Conservation (phyloP, 1,140 invertebrate species). For the Oryctes rhinoceros region DNA sequence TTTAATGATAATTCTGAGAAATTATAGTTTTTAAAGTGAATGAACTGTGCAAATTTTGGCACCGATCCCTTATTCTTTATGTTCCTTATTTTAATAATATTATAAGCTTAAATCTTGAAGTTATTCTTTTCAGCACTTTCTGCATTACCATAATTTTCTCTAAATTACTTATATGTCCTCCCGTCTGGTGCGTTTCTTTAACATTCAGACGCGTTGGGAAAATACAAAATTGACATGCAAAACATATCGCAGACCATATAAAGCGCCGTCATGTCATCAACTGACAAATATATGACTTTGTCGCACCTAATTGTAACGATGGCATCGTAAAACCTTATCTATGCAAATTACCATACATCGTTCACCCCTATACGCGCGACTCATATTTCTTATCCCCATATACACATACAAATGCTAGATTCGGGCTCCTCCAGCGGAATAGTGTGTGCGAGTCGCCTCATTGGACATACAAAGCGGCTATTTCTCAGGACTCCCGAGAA, state of each 20-base stretch:
- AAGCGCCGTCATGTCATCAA: constrained; percentile 11
- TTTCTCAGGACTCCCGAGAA: constrained; percentile 1
- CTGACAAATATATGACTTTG: constrained; percentile 28
- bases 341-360: constrained; percentile 14
- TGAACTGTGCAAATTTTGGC: too few relatives aligned
- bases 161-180: not conserved
- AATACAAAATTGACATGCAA: constrained; percentile 22
- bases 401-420: not conserved
- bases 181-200: not conserved
- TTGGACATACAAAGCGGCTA: constrained; percentile 21
- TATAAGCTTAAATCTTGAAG: not conserved
- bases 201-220: not conserved
- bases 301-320: constrained; percentile 37
- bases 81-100: constrained; percentile 4
- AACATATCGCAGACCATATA: constrained; percentile 14
- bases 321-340: constrained; percentile 34
- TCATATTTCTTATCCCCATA: constrained; percentile 19
- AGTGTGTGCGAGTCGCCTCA: constrained; percentile 18
- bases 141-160: not conserved
- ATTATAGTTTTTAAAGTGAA: too few relatives aligned
- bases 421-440: not conserved
- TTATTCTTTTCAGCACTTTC: not conserved
- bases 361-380: not conserved
- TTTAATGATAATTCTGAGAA: too few relatives aligned
- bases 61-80: too few relatives aligned